Conservation (phyloP, 2,888 invertebrate genomes). For the Aleiodes alternator region DNA sequence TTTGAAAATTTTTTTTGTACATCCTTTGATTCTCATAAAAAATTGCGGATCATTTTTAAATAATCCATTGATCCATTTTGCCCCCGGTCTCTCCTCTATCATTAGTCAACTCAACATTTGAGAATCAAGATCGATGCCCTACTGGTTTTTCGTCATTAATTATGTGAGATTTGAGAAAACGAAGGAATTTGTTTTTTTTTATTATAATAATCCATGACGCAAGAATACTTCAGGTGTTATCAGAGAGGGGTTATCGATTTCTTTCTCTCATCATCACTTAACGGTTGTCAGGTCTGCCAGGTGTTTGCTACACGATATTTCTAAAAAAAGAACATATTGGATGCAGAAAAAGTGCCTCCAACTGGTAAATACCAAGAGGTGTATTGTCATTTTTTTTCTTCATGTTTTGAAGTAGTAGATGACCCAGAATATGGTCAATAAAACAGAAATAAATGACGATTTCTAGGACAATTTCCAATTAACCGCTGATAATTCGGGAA, state of each 20-base stretch:
- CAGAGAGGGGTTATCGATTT: constrained; percentile 12
- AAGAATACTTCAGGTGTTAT: background rate
- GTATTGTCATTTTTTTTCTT: background rate
- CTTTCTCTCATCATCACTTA: background rate
- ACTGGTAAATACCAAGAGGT: constrained; percentile 16
- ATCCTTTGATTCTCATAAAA: too few species aligned
- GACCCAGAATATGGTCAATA: too few species aligned
- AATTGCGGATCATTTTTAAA: too few species aligned
- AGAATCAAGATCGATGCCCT: background rate
- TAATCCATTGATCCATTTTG: too few species aligned
- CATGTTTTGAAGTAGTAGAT: background rate
- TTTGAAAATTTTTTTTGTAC: too few species aligned
- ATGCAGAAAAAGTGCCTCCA: constrained; percentile 3
- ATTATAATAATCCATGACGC: background rate
- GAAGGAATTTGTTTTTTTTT: background rate
- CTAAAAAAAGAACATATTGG: constrained; percentile 6
- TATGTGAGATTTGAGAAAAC: background rate
- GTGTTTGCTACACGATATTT: background rate
- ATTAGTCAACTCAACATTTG: background rate
- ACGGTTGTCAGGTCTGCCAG: constrained; percentile 13
- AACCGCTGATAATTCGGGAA: too few species aligned
- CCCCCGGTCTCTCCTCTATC: background rate
- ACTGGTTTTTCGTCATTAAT: background rate
- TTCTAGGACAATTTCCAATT: too few species aligned
- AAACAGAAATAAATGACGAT: too few species aligned